phyloP scores from a whole-genome alignment of 1,140 invertebrate species.

The Choristoneura fumiferana region DNA sequence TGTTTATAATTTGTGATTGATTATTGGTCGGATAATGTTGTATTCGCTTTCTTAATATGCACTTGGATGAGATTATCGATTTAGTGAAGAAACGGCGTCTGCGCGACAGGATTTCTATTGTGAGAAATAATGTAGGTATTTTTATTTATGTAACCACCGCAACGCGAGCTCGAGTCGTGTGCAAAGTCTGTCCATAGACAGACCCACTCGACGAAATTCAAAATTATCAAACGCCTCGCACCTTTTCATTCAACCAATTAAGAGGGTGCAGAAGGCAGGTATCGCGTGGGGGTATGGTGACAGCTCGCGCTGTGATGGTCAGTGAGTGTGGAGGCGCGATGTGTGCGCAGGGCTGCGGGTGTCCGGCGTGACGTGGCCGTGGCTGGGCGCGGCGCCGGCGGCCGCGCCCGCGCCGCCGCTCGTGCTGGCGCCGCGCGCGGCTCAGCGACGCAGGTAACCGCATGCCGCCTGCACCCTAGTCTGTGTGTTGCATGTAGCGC shows the following conservation, averaged over 20 bases:
- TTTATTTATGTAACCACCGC: neutral
- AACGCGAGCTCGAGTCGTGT: neutral
- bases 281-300: too few species aligned
- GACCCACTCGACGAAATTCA: neutral
- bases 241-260: neutral
- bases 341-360: conserved; percentile 80
- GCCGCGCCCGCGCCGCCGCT: conserved; percentile 76
- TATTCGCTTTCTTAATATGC: conserved; percentile 8
- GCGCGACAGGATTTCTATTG: neutral
- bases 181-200: neutral
- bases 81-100: conserved; percentile 1
- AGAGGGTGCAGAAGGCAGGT: too few species aligned
- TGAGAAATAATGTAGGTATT: conserved; percentile 9
- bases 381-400: conserved; percentile 77
- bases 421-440: conserved; percentile 75
- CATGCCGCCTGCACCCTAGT: conserved; percentile 55
- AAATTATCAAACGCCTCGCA: neutral
- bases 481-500: conserved; percentile 78
- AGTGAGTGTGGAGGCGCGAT: conserved; percentile 57
- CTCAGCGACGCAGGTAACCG: conserved; percentile 78
- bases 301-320: neutral
- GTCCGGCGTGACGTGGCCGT: conserved; percentile 79
- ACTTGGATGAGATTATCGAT: conserved; percentile 7
- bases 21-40: conserved; percentile 17
- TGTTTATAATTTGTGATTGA: conserved; percentile 32